Conservation (phyloP, 2,888 invertebrate genomes). For the Pyrocoelia pectoralis region DNA sequence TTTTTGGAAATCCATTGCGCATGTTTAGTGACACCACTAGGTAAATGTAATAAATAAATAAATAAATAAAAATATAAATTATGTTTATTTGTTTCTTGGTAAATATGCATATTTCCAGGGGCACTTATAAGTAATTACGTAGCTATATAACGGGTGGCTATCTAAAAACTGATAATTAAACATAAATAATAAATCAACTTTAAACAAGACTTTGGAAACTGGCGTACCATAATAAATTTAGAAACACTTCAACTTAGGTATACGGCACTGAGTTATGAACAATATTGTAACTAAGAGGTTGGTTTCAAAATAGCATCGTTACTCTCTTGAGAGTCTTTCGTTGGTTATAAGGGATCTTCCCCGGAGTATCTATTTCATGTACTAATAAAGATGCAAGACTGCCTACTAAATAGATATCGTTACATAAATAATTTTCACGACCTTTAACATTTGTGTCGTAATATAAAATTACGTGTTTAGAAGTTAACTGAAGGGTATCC, state of each 20-base stretch:
- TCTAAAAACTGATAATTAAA: background rate
- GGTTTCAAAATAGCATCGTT: constrained; percentile 22
- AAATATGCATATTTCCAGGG: no score
- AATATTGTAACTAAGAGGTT: constrained; percentile 16
- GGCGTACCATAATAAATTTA: background rate
- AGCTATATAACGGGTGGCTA: background rate
- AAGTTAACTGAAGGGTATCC: no score
- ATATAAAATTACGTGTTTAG: no score
- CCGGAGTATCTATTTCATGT: constrained; percentile 19
- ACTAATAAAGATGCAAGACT: constrained; percentile 15
- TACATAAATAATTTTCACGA: background rate
- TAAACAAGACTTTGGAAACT: background rate
- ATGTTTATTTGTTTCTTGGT: no score
- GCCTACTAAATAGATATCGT: constrained; percentile 20
- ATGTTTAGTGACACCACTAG: no score
- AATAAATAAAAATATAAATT: no score
- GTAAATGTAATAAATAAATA: no score
- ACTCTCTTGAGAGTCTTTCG: constrained; percentile 16
- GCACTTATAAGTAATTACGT: no score
- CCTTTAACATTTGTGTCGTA: background rate
- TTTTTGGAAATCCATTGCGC: no score
- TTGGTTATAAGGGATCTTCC: constrained; percentile 24
- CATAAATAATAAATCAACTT: constrained; percentile 8
- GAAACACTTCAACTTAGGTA: background rate
- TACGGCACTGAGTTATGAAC: constrained; percentile 4